phyloP scores from a whole-genome alignment of 2,888 invertebrate genomes.

The Lycocerus yunnanus region DNA sequence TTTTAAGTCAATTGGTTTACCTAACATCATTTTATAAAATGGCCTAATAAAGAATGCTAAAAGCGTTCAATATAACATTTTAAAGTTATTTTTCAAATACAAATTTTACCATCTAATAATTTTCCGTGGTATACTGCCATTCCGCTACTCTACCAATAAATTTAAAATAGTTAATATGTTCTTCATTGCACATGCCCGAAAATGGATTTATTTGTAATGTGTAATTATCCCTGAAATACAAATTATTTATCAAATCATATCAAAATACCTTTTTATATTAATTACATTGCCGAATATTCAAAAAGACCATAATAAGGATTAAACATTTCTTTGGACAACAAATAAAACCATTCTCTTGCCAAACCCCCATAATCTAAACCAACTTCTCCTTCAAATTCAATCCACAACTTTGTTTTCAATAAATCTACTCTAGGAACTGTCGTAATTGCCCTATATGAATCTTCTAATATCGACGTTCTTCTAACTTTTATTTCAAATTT shows the following conservation, averaged over 20 bases:
- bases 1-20: constrained; percentile 88
- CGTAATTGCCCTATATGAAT: constrained; percentile 94
- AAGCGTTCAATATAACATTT: constrained; percentile 36
- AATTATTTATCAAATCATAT: background rate
- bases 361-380: constrained; percentile 96
- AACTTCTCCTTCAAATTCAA: constrained; percentile 97
- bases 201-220: constrained; percentile 98
- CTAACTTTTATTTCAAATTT: constrained; percentile 97
- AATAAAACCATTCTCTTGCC: constrained; percentile 98
- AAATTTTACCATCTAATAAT: constrained; percentile 82
- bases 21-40: constrained; percentile 99
- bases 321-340: constrained; percentile 99
- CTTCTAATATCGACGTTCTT: constrained; percentile 91
- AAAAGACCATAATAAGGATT: constrained; percentile 99
- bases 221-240: constrained; percentile 82
- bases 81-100: constrained; percentile 6
- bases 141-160: constrained; percentile 98
- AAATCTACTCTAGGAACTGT: constrained; percentile 88
- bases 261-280: background rate
- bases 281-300: constrained; percentile 97
- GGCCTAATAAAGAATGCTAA: constrained; percentile 98
- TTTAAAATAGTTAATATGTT: constrained; percentile 97
- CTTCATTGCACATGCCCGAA: constrained; percentile 97
- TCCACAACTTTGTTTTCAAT: constrained; percentile 97
- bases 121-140: constrained; percentile 99